A percentile compares a stretch with the other conserved stretches of the same genome.
These are phyloP conservation scores for Carterocephalus palaemon DNA, from an alignment of 2,888 invertebrate species.

Conservation along the genomic window DNA sequence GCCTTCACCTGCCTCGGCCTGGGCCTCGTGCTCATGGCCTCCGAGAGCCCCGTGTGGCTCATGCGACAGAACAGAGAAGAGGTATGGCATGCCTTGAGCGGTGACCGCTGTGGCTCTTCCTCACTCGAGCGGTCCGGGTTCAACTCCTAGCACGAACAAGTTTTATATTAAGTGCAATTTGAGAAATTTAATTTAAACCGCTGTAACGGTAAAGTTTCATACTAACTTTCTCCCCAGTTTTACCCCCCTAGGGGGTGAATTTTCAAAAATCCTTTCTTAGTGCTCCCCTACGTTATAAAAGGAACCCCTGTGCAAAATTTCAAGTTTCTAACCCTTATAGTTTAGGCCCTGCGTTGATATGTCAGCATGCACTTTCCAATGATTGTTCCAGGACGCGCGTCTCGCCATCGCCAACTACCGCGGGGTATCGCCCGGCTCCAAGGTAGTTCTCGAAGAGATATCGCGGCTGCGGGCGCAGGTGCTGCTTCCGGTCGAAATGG, in stretches of 20 bases:
- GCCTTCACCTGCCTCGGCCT: slow-evolving; percentile 40
- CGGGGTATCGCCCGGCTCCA: slow-evolving; percentile 50
- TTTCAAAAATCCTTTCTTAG: too few species aligned
- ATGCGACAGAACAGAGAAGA: slow-evolving; percentile 59
- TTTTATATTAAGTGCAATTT: too few species aligned
- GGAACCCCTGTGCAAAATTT: too few species aligned
- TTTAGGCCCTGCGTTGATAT: too few species aligned
- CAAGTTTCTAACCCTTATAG: too few species aligned
- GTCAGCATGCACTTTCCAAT: too few species aligned
- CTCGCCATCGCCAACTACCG: slow-evolving; percentile 57
- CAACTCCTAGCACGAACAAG: neutral
- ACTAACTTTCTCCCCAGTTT: too few species aligned
- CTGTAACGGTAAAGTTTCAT: too few species aligned
- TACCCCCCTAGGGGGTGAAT: too few species aligned
- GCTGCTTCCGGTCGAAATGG: slow-evolving; percentile 55
- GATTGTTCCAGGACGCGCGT: slow-evolving; percentile 57
- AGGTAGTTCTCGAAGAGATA: slow-evolving; percentile 56
- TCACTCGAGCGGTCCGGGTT: neutral
- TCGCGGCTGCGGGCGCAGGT: slow-evolving; percentile 56
- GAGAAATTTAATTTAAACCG: too few species aligned
- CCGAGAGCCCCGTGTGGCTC: slow-evolving; percentile 61
- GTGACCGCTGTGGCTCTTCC: too few species aligned
- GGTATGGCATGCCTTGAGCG: slow-evolving; percentile 37
- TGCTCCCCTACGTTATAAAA: too few species aligned
- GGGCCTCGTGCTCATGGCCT: slow-evolving; percentile 44